phyloP scores from a whole-genome alignment of 2,888 invertebrate species.

The Uloborus plumipes region DNA sequence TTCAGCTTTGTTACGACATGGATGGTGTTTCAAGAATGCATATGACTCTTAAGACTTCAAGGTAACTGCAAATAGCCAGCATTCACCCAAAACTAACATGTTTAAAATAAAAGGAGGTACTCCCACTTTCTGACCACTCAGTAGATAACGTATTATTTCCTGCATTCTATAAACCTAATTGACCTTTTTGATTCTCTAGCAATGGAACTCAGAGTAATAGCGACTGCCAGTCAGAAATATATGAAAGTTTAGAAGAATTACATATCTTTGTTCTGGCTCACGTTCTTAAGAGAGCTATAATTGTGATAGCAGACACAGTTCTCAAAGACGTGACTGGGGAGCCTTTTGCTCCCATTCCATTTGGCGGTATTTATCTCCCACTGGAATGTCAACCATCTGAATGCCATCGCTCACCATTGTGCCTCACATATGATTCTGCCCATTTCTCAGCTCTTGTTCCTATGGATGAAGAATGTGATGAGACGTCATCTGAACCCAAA shows the following conservation, averaged over 20 bases:
- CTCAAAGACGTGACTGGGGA: slow-evolving; percentile 84
- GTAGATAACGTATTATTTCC: too few species aligned
- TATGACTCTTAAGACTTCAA: too few species aligned
- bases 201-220: slow-evolving; percentile 23
- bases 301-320: slow-evolving; percentile 86
- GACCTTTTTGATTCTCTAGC: slow-evolving; percentile 1
- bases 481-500: slow-evolving; percentile 46
- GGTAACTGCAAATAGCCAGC: too few species aligned
- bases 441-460: slow-evolving; percentile 89
- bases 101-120: too few species aligned
- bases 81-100: too few species aligned
- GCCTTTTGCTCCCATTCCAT: slow-evolving; percentile 87
- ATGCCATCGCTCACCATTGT: slow-evolving; percentile 82
- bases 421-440: slow-evolving; percentile 88
- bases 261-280: slow-evolving; percentile 88
- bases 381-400: slow-evolving; percentile 79
- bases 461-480: slow-evolving; percentile 75
- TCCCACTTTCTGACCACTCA: too few species aligned
- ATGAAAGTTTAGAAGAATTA: slow-evolving; percentile 85
- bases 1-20: too few species aligned
- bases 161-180: not conserved
- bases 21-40: too few species aligned
- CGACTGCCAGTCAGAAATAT: slow-evolving; percentile 67
- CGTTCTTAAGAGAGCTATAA: slow-evolving; percentile 83
- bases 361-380: slow-evolving; percentile 88